Percentiles rank a stretch among this genome's conserved stretches.
Conservation (phyloP, 2,113 vertebrate genomes). For the Rhegmatorhina hoffmannsi region DNA sequence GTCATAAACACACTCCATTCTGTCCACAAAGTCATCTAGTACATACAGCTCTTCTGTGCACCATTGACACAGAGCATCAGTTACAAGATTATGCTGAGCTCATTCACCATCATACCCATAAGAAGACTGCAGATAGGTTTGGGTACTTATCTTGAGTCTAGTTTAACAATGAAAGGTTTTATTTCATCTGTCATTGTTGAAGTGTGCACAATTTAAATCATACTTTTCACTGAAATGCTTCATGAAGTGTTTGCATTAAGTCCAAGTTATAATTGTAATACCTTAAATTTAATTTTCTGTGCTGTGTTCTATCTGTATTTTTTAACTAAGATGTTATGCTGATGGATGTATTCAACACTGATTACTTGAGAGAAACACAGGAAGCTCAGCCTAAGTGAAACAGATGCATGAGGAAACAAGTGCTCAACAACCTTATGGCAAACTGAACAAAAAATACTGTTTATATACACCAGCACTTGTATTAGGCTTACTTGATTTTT, state of each 20-base stretch:
- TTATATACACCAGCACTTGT: neutral
- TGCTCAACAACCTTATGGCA: neutral
- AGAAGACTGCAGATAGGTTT: neutral
- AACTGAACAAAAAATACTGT: neutral
- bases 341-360: neutral
- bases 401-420: neutral
- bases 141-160: neutral
- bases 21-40: neutral
- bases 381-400: neutral
- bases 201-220: neutral
- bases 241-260: slow-evolving; percentile 3
- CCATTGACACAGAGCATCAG: neutral
- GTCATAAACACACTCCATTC: neutral
- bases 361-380: neutral
- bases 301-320: neutral
- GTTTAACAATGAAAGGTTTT: neutral
- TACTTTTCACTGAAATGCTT: neutral
- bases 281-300: neutral
- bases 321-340: neutral
- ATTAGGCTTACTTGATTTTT: neutral
- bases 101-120: neutral
- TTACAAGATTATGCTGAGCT: neutral
- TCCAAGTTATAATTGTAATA: neutral
- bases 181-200: neutral
- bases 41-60: neutral